Evolutionary conservation across 2,888 invertebrate genomes (phyloP).

Genomic region (Fragum sueziense): DNA sequence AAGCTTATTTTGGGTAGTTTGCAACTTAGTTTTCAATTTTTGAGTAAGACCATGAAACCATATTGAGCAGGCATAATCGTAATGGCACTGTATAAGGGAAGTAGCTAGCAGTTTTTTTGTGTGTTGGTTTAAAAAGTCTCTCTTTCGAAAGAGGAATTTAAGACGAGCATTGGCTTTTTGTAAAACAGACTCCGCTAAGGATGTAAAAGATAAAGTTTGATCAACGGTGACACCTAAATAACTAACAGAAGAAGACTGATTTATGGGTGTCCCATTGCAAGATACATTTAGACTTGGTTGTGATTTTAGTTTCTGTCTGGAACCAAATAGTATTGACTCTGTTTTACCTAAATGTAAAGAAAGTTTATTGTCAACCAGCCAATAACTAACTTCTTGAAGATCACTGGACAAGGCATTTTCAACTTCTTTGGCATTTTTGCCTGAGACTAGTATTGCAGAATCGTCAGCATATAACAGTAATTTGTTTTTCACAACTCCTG

Average conservation of each 20-base stretch:
- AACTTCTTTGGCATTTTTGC: background rate
- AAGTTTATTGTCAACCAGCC: constrained; percentile 18
- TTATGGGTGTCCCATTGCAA: constrained; percentile 26
- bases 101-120: constrained; percentile 12
- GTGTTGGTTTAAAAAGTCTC: background rate
- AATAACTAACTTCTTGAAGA: constrained; percentile 9
- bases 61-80: background rate
- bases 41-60: constrained; percentile 5
- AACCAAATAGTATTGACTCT: constrained; percentile 29
- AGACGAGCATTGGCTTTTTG: constrained; percentile 34
- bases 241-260: constrained; percentile 27
- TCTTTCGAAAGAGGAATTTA: constrained; percentile 14
- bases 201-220: constrained; percentile 21
- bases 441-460: constrained; percentile 6
- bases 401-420: background rate
- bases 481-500: constrained; percentile 11
- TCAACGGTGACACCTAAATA: constrained; percentile 34
- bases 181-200: constrained; percentile 17
- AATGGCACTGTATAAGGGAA: constrained; percentile 1
- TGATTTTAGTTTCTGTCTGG: constrained; percentile 18
- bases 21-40: background rate
- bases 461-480: constrained; percentile 13
- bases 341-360: constrained; percentile 35
- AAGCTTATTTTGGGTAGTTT: constrained; percentile 17
- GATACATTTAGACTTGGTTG: constrained; percentile 22